Base-by-base conservation (phyloP, 2,113 vertebrate genomes). In the Hepsetus odoe region DNA sequence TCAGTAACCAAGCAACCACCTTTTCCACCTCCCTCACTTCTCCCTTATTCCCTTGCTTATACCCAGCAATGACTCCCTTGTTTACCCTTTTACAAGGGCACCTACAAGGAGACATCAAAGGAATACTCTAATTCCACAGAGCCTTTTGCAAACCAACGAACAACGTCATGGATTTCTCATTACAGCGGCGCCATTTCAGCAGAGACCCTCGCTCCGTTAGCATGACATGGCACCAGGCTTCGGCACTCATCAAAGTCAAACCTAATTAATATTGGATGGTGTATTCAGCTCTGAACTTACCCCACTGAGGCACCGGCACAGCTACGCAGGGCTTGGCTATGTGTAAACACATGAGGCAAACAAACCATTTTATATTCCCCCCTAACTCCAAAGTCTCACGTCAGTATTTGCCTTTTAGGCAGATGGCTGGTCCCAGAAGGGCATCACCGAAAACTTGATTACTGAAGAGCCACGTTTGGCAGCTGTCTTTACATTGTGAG, bases 1-100 rank as follows among this genome's bases (percentile, higher is more conserved):
- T 82, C 71, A 79, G 83, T 87, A 87, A 73, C 83, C 80, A 84
- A 67, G 83, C 83, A 85, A 83, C 82, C 67, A 30, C 46, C 49
- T 46, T 69, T 72, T 68, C 67, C 82, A 64, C 71, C 68, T 55
- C 11, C 49, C 55, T 32, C 64, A 42, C 68, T n/a, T 69, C 59
- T 77, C 72, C 28, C 70, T 51, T 71, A 20, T 55, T 58, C 65
- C 40, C 68, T 56, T 55, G 38, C 72, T 33, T 74, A 55, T 22
- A 74, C 46, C 26, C 11, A 70, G 22, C 67, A 49, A 26, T 38
- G n/a, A 59, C 76, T 42, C 75, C 61, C 58, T 18, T 68, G n/a
- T 33, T 66, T 49, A 16, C 18, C 20, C 49, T 6, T 14, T 20
- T 46, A 59, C 68, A 49, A 77, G 49, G 80, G 59, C 70, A 77